Conservation (phyloP, 2,888 invertebrate species). For the Bombylius major region DNA sequence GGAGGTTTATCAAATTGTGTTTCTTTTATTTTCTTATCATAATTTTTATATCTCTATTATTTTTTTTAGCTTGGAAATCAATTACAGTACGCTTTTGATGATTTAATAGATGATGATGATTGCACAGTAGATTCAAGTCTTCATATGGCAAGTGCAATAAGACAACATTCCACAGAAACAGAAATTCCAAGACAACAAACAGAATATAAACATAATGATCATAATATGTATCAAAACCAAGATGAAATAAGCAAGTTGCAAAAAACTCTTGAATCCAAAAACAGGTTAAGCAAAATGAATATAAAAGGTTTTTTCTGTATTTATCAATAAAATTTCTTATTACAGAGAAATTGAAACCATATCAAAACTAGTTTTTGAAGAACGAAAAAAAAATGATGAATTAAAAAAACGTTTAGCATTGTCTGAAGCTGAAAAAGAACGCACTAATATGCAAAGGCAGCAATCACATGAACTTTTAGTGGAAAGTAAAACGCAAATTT, state of each 20-base stretch:
- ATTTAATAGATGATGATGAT: constrained; percentile 53
- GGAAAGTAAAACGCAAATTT: constrained; percentile 32
- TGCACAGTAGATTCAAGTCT: constrained; percentile 47
- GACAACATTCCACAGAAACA: not conserved
- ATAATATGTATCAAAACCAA: not conserved
- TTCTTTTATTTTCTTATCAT: not conserved
- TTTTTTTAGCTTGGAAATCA: constrained; percentile 47
- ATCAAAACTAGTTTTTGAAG: constrained; percentile 29
- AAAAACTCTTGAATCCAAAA: constrained; percentile 38
- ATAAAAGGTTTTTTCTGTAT: too few relatives aligned
- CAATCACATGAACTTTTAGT: constrained; percentile 52
- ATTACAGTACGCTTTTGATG: constrained; percentile 54
- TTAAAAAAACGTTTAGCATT: constrained; percentile 44
- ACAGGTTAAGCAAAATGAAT: constrained; percentile 22
- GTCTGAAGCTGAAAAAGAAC: constrained; percentile 47
- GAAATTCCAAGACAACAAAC: too few relatives aligned
- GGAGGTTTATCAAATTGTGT: constrained; percentile 41
- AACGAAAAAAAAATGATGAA: constrained; percentile 28
- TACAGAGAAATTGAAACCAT: constrained; percentile 33
- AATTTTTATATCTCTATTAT: not conserved
- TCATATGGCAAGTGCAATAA: constrained; percentile 15
- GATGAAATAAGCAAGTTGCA: constrained; percentile 24
- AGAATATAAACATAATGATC: not conserved
- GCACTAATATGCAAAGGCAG: constrained; percentile 43
- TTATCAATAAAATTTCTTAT: not conserved